A percentile compares a stretch with the other conserved stretches of the same genome.
Conservation (phyloP, 2,797 vertebrate species). For the Clangula hyemalis region DNA sequence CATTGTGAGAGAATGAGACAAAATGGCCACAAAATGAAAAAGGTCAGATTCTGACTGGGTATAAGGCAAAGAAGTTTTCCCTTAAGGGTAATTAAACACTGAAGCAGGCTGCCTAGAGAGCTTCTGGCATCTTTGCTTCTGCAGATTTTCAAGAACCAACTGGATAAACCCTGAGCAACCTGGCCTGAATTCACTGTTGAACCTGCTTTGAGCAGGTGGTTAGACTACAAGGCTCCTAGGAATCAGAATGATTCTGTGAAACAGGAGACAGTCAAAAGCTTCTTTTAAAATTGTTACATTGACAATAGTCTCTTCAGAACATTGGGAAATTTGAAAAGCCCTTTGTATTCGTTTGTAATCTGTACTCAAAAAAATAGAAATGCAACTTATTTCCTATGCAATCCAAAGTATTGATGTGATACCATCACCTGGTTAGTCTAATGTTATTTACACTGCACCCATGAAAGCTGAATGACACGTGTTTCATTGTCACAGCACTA, state of each 20-base stretch:
- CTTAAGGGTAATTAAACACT: not conserved
- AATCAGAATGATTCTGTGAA: not conserved
- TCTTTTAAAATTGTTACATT: not conserved
- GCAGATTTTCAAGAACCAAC: not conserved
- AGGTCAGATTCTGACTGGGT: not conserved
- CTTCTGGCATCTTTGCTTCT: not conserved
- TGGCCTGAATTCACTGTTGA: not conserved
- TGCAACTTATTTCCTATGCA: not conserved
- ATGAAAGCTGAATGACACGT: slow-evolving; percentile 45
- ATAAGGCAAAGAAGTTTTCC: not conserved
- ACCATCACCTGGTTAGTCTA: slow-evolving; percentile 34
- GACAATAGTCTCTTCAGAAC: not conserved
- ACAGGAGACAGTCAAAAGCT: not conserved
- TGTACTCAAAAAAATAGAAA: not conserved
- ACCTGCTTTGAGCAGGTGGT: not conserved
- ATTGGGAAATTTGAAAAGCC: not conserved
- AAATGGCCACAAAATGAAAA: not conserved
- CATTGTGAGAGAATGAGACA: not conserved
- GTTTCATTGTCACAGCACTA: slow-evolving; percentile 57
- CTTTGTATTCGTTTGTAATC: not conserved
- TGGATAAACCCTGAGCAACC: not conserved
- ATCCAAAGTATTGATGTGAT: slow-evolving; percentile 18
- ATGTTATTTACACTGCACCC: slow-evolving; percentile 39
- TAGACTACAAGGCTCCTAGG: not conserved
- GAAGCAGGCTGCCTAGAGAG: not conserved